Evolutionary conservation across 2,888 invertebrate genomes (phyloP).

Genomic region (Drosophila setosimentum): DNA sequence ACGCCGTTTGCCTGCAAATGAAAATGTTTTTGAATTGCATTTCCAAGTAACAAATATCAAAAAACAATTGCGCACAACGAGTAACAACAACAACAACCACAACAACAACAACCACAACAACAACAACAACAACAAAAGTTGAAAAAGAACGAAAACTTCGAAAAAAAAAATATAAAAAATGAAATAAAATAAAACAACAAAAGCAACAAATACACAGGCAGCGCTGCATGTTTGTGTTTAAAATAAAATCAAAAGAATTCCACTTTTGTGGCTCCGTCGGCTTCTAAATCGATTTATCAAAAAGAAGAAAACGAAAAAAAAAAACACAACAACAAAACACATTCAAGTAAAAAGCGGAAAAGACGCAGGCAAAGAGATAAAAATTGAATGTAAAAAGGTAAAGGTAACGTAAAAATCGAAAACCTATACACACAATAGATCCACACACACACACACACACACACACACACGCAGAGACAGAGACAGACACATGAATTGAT

Average conservation of each 20-base stretch:
- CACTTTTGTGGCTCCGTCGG: constrained; percentile 80
- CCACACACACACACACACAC: constrained; percentile 60
- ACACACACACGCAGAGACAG: constrained; percentile 11
- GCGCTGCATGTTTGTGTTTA: constrained; percentile 45
- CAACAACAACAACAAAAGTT: constrained; percentile 16
- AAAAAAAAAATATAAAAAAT: constrained; percentile 20
- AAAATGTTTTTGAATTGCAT: constrained; percentile 76
- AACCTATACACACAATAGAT: constrained; percentile 75
- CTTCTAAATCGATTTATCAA: constrained; percentile 81
- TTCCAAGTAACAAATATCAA: constrained; percentile 76
- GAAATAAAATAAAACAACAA: constrained; percentile 57
- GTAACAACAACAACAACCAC: constrained; percentile 28
- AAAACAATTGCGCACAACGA: constrained; percentile 40
- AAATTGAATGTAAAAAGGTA: constrained; percentile 77
- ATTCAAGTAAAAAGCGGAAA: constrained; percentile 68
- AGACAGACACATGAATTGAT: constrained; percentile 72
- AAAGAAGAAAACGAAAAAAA: constrained; percentile 71
- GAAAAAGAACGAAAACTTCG: constrained; percentile 42
- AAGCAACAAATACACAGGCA: constrained; percentile 31
- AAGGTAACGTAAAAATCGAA: constrained; percentile 79
- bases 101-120: neutral
- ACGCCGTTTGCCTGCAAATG: constrained; percentile 53
- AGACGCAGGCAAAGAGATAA: constrained; percentile 80
- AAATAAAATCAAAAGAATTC: constrained; percentile 80
- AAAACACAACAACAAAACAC: constrained; percentile 23